Evolutionary conservation across 2,113 vertebrate species (phyloP).

Genomic region (Protobothrops flavoviridis): DNA sequence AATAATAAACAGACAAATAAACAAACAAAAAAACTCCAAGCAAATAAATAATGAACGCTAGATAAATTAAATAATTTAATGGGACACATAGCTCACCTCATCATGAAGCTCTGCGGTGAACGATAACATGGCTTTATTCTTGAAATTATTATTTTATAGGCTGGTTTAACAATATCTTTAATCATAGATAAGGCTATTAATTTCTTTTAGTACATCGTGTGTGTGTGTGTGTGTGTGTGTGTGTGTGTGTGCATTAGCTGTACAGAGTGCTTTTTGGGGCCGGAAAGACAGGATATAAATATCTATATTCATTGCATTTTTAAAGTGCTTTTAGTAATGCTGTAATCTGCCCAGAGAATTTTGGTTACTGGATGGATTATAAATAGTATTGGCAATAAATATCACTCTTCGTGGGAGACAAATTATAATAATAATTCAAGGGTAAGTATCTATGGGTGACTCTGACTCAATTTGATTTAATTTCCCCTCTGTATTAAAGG

Average conservation of each 20-base stretch:
- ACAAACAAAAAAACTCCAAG: not conserved
- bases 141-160: not conserved
- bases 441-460: not conserved
- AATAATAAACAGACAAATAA: not conserved
- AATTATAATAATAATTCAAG: not conserved
- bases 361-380: not conserved
- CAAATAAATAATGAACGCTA: not conserved
- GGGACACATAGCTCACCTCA: not conserved
- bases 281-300: not conserved
- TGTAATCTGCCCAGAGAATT: not conserved
- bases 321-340: not conserved
- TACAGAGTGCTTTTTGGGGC: not conserved
- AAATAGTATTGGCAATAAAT: not conserved
- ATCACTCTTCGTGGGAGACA: not conserved
- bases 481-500: not conserved
- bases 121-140: not conserved
- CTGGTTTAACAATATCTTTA: not conserved
- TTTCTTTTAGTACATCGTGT: not conserved
- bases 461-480: not conserved
- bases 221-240: not conserved
- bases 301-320: not conserved
- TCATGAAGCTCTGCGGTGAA: not conserved
- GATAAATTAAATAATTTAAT: not conserved
- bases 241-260: not conserved
- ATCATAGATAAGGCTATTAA: not conserved